Evolutionary conservation across 2,888 invertebrate genomes (phyloP), one percentile per base, ranked within the genome.

Genomic region (Ethmia dodecea): DNA sequence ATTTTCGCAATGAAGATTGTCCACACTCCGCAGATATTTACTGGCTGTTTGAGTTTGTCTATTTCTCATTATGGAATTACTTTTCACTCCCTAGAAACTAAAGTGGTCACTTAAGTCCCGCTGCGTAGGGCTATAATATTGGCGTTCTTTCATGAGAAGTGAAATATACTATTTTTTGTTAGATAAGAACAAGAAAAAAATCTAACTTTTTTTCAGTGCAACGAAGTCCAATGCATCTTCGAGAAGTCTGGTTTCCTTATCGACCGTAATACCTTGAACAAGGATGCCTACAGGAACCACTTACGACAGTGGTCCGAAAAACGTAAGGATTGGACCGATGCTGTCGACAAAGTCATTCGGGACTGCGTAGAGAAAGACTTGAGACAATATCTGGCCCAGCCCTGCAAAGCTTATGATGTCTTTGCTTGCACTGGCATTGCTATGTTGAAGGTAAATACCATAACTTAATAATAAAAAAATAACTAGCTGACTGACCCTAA

Each of bases 401-500:
- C 83, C 1, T 86, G 84, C 49, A 71, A 62, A 29, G 79, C 83
- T 0, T 83, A 84, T 33, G 84, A 86, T 35, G 79, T 83, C 0
- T 84, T 84, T 33, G 66, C 78, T 13, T 86, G 84, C 37, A 83
- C 84, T 11, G 77, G 81, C 0, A 81, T 83, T 14, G 79, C 84
- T 46, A 71, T 86, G 72, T 40, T 86, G 16, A 86, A 84, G 75
- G 84, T 84, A 58, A 4, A 13, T 3, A 26, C 13, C 15, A 12
- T 28, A 22, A 12, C 5, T 5, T 29, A 15, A 29, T 3, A 29
- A 9, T 29, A 29, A 6, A 9, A 29, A 29, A 8, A 25, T 4
- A 42, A 42, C 43, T 43, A 35, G 34, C 31, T 31, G 37, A 40
- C 42, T 40, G 35, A n/a, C n/a, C n/a, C n/a, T n/a, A n/a, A n/a